These are phyloP conservation scores for Pollachius pollachius DNA, from an alignment of 2,113 vertebrate species.

Conservation along the genomic window DNA sequence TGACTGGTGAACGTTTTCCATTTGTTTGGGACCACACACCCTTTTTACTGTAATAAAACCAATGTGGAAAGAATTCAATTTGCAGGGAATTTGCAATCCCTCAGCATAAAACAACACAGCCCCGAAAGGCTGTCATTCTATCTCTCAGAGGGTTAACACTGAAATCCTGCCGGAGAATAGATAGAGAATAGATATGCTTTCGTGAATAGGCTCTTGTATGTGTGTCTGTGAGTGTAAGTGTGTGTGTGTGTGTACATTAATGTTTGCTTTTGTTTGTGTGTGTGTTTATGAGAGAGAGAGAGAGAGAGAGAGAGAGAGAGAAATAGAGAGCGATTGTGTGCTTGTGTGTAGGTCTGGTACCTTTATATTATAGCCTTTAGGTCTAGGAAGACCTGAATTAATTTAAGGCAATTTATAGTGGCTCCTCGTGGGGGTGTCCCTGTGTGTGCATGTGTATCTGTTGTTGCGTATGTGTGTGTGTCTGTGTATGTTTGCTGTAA, in stretches of 20 bases:
- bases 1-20: too few species aligned
- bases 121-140: constrained; percentile 44
- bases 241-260: too few species aligned
- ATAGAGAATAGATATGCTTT: neutral
- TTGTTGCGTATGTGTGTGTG: constrained; percentile 1
- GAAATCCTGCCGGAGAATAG: constrained; percentile 34
- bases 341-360: too few species aligned
- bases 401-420: neutral
- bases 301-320: too few species aligned
- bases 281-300: too few species aligned
- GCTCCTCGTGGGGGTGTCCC: constrained; percentile 1
- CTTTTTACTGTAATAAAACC: constrained; percentile 28
- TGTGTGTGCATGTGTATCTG: constrained; percentile 5
- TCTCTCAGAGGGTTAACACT: constrained; percentile 35
- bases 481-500: neutral
- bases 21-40: neutral
- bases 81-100: constrained; percentile 43
- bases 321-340: too few species aligned
- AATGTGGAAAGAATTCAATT: constrained; percentile 44
- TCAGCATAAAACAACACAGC: constrained; percentile 37
- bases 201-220: neutral
- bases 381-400: constrained; percentile 20
- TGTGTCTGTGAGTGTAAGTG: neutral
- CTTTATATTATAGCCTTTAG: too few species aligned
- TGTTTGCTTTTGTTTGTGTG: too few species aligned